phyloP scores from a whole-genome alignment of 1,140 invertebrate genomes.

The Brachionus rotundiformis region DNA sequence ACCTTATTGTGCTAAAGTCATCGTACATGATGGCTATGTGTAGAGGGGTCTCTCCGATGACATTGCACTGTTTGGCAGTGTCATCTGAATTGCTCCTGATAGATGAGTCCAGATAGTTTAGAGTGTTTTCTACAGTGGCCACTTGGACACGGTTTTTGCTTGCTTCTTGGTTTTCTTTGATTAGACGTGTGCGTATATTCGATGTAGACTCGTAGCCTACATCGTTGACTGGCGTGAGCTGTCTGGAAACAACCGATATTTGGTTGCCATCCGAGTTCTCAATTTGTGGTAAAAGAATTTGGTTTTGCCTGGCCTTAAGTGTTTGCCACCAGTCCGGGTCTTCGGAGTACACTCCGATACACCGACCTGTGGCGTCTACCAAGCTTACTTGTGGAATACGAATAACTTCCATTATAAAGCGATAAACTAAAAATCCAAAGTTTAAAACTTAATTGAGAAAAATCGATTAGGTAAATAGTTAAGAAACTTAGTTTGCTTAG shows the following conservation, averaged over 20 bases:
- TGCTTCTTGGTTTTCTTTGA: neutral
- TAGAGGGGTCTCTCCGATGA: constrained; percentile 80
- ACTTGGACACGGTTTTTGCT: neutral
- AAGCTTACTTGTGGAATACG: constrained; percentile 47
- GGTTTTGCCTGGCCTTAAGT: constrained; percentile 23
- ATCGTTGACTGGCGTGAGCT: constrained; percentile 36
- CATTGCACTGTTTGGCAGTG: neutral
- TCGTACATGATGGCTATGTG: constrained; percentile 93
- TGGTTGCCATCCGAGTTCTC: neutral
- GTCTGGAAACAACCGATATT: neutral
- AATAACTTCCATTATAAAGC: constrained; percentile 46
- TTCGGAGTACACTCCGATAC: constrained; percentile 32
- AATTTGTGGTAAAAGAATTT: neutral
- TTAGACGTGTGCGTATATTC: constrained; percentile 31
- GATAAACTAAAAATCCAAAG: neutral
- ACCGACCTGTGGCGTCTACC: constrained; percentile 22
- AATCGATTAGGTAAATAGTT: constrained; percentile 39
- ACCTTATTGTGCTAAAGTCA: constrained; percentile 91
- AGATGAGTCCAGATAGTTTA: neutral
- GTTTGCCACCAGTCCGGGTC: constrained; percentile 51
- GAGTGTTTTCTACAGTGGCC: neutral
- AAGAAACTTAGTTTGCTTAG: constrained; percentile 30
- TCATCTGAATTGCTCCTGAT: neutral
- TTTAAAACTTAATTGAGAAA: neutral
- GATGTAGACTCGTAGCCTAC: constrained; percentile 17